A percentile compares a stretch with the other conserved stretches of the same genome.
phyloP scores from a whole-genome alignment of 2,113 vertebrate genomes.

The Myotis lucifugus region DNA sequence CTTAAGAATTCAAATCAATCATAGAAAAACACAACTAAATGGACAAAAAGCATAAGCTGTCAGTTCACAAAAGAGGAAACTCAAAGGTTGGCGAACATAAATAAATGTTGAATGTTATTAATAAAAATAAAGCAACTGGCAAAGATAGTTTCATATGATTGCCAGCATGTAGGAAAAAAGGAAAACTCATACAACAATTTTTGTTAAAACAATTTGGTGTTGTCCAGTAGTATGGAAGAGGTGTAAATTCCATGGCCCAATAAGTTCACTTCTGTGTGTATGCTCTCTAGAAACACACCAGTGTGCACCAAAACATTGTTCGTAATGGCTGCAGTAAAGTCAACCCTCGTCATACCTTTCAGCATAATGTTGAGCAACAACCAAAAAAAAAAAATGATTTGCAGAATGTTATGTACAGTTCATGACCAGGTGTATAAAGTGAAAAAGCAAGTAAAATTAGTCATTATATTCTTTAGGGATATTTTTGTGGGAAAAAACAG shows the following conservation, averaged over 20 bases:
- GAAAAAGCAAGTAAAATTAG: background rate
- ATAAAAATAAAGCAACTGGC: background rate
- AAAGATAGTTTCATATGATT: background rate
- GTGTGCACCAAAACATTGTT: background rate
- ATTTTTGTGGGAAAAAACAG: background rate
- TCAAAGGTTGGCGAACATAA: background rate
- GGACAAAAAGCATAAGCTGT: background rate
- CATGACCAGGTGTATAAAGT: background rate
- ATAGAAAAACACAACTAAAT: background rate
- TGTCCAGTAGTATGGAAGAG: background rate
- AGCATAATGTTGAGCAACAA: background rate
- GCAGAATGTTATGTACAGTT: background rate
- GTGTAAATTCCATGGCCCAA: background rate
- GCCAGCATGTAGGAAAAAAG: background rate
- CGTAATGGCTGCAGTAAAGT: background rate
- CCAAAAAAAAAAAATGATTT: background rate
- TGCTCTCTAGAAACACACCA: background rate
- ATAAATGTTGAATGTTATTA: background rate
- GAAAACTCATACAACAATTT: background rate
- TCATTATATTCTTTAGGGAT: background rate
- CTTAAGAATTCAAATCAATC: background rate
- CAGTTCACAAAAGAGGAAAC: background rate
- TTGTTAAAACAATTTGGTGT: background rate
- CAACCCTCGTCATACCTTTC: background rate
- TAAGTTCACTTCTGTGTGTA: background rate